Evolutionary conservation across 2,888 invertebrate species (phyloP).

Genomic region (Tipula vernalis): DNA sequence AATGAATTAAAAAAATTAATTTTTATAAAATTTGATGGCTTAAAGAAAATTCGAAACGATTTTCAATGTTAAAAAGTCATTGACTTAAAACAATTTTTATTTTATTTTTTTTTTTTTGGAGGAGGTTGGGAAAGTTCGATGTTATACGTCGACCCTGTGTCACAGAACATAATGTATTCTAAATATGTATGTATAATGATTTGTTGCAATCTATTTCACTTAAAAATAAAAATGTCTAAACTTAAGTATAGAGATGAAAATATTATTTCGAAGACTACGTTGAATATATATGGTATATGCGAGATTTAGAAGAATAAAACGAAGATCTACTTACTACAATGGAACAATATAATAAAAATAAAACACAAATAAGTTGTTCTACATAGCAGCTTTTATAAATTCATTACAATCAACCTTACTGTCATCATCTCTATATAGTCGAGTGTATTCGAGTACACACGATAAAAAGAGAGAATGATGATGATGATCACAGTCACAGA

Average conservation of each 20-base stretch:
- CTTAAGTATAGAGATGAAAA: background rate
- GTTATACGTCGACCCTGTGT: background rate
- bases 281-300: background rate
- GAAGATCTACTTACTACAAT: background rate
- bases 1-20: background rate
- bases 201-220: conserved; percentile 6
- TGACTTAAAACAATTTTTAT: background rate
- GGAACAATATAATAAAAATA: background rate
- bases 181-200: background rate
- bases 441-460: background rate
- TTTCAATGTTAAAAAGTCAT: background rate
- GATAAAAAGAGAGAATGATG: background rate
- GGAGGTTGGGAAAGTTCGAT: background rate
- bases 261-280: background rate
- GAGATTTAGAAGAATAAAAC: background rate
- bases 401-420: background rate
- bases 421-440: background rate
- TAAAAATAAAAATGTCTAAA: background rate
- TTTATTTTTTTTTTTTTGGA: background rate
- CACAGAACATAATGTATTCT: background rate
- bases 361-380: background rate
- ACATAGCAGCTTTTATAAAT: conserved; percentile 5
- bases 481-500: background rate
- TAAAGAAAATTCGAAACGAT: background rate
- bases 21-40: background rate